Evolutionary conservation across 2,113 vertebrate species (phyloP).

Genomic region (Ochotona curzoniae): DNA sequence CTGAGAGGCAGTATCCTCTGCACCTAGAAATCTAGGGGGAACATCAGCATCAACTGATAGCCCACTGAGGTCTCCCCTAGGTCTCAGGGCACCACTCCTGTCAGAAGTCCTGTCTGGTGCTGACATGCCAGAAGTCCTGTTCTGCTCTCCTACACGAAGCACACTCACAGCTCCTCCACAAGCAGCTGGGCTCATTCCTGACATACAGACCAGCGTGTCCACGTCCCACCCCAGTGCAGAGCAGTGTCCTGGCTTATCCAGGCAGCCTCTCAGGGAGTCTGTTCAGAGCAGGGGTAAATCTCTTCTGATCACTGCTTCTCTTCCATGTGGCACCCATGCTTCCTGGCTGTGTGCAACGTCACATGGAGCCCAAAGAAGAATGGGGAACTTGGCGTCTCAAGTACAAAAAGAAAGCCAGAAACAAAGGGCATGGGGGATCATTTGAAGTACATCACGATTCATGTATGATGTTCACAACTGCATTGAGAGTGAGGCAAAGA

Average conservation of each 20-base stretch:
- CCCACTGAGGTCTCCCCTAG: too few species aligned
- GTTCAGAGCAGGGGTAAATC: not conserved
- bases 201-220: not conserved
- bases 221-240: not conserved
- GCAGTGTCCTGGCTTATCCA: not conserved
- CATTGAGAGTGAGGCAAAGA: accelerated
- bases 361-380: not conserved
- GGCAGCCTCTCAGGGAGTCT: not conserved
- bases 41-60: too few species aligned
- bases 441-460: accelerated
- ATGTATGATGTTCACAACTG: accelerated
- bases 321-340: too few species aligned
- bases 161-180: not conserved
- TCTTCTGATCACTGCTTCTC: too few species aligned
- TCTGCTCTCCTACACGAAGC: not conserved
- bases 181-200: not conserved
- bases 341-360: too few species aligned
- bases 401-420: too few species aligned
- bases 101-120: not conserved
- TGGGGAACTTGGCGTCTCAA: not conserved
- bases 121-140: accelerated
- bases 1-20: too few species aligned
- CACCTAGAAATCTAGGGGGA: too few species aligned
- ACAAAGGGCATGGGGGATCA: too few species aligned
- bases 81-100: not conserved